A percentile compares a stretch with the other conserved stretches of the same genome.
phyloP scores from a whole-genome alignment of 2,797 vertebrate genomes.

The Hipposideros larvatus region DNA sequence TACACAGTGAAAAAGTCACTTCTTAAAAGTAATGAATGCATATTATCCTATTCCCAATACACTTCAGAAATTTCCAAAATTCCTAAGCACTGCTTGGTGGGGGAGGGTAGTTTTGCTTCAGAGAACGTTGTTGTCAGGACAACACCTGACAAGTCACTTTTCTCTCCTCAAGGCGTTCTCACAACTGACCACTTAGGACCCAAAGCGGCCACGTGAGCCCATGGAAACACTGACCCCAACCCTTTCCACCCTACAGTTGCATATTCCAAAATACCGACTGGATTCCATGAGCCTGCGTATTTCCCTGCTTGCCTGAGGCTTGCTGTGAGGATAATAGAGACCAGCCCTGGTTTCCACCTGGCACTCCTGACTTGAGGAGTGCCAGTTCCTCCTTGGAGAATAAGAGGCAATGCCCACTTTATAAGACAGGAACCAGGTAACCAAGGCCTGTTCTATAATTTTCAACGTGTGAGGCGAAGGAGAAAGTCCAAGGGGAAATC shows the following conservation, averaged over 20 bases:
- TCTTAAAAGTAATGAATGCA: slow-evolving; percentile 5
- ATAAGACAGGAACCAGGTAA: not conserved
- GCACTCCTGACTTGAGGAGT: not conserved
- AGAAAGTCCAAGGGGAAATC: not conserved
- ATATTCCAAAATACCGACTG: not conserved
- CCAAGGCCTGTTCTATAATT: not conserved
- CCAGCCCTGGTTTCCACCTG: not conserved
- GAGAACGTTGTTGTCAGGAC: not conserved
- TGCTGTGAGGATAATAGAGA: not conserved
- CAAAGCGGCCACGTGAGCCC: not conserved
- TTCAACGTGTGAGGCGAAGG: not conserved
- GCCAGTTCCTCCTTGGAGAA: not conserved
- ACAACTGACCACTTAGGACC: not conserved
- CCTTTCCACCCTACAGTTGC: not conserved
- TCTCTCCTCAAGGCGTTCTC: not conserved
- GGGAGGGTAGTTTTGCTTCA: not conserved
- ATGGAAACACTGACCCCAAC: not conserved
- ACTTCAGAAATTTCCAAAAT: not conserved
- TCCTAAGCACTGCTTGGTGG: not conserved
- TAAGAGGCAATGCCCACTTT: not conserved
- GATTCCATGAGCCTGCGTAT: not conserved
- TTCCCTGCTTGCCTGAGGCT: not conserved
- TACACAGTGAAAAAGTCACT: not conserved
- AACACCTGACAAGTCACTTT: not conserved
- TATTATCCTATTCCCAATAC: not conserved